Evolutionary conservation across 2,888 invertebrate genomes (phyloP).

Genomic region (Archips crataeganus): DNA sequence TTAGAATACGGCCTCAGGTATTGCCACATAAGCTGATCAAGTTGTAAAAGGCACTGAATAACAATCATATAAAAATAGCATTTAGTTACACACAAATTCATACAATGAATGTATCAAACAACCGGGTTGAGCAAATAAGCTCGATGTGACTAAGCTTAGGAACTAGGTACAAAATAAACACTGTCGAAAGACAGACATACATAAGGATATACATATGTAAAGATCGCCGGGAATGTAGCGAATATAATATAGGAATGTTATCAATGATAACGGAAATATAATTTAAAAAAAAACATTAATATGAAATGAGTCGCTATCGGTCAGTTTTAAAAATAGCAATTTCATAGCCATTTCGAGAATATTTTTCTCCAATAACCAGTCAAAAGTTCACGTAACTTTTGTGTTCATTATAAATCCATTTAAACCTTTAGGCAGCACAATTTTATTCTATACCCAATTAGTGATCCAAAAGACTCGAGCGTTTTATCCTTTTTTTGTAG

Average conservation of each 20-base stretch:
- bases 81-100: constrained; percentile 46
- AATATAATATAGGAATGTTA: constrained; percentile 18
- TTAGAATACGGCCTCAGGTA: too few relatives aligned
- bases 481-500: too few relatives aligned
- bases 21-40: background rate
- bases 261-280: background rate
- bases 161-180: constrained; percentile 50
- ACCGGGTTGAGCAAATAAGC: constrained; percentile 41
- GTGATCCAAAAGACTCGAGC: too few relatives aligned
- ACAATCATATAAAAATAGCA: constrained; percentile 52
- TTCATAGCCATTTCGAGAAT: background rate
- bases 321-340: background rate
- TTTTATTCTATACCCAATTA: too few relatives aligned
- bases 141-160: constrained; percentile 48
- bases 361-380: background rate
- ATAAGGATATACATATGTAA: background rate
- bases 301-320: background rate
- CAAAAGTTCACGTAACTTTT: too few relatives aligned
- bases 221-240: constrained; percentile 26
- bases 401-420: too few relatives aligned
- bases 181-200: background rate
- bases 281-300: background rate
- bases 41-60: constrained; percentile 59
- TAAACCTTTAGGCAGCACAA: too few relatives aligned
- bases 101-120: constrained; percentile 48